Conservation (phyloP, 2,888 invertebrate genomes). For the Cabera pusaria region DNA sequence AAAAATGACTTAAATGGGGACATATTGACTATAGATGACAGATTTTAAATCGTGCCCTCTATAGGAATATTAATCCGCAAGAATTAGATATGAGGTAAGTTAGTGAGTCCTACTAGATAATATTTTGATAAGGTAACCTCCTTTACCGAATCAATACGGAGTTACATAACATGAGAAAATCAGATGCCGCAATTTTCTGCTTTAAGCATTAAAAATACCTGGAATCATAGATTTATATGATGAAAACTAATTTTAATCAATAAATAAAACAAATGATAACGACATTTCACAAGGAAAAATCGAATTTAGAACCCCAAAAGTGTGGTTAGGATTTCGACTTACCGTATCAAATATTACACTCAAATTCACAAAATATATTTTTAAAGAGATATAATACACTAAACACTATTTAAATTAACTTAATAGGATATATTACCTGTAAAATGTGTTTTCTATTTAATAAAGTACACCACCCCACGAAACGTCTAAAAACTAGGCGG, state of each 20-base stretch:
- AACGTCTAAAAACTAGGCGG: constrained; percentile 9
- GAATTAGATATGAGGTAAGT: too few relatives aligned
- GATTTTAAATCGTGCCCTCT: too few relatives aligned
- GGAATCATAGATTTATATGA: not conserved
- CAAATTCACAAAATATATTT: constrained; percentile 12
- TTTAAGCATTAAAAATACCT: not conserved
- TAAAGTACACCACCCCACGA: constrained; percentile 15
- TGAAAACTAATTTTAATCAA: too few relatives aligned
- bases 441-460: constrained; percentile 3
- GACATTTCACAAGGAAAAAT: constrained; percentile 9
- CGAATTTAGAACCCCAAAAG: constrained; percentile 24
- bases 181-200: constrained; percentile 3
- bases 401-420: not conserved
- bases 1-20: too few relatives aligned
- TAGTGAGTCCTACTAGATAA: too few relatives aligned
- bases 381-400: constrained; percentile 3
- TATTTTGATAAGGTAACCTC: constrained; percentile 36
- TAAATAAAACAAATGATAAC: constrained; percentile 25
- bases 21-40: too few relatives aligned
- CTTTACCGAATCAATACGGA: constrained; percentile 46
- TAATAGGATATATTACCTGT: constrained; percentile 12
- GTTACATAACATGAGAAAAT: constrained; percentile 58
- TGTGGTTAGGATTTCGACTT: constrained; percentile 30
- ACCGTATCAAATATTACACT: constrained; percentile 12
- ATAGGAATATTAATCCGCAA: too few relatives aligned